A percentile compares a stretch with the other conserved stretches of the same genome.
phyloP scores from a whole-genome alignment of 2,888 invertebrate species.

The Phymatocera aterrima region DNA sequence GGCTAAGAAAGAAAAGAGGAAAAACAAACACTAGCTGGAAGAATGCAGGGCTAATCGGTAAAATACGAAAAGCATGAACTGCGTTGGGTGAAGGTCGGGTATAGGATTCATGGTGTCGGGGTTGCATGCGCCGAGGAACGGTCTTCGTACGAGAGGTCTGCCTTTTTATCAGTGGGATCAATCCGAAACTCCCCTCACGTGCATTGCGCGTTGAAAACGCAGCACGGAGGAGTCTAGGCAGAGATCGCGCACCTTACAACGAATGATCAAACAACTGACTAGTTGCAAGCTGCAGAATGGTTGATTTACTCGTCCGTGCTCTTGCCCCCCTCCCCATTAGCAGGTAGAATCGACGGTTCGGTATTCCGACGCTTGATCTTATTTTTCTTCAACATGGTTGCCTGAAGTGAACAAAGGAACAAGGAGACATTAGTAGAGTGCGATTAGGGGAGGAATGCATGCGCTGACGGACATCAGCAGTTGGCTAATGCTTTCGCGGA shows the following conservation, averaged over 20 bases:
- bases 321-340: conserved; percentile 84
- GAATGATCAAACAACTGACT: conserved; percentile 58
- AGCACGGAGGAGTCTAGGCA: conserved; percentile 64
- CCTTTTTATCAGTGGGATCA: conserved; percentile 58
- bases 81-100: conserved; percentile 58
- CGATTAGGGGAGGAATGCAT: conserved; percentile 68
- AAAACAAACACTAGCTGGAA: conserved; percentile 50
- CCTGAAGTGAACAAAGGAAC: conserved; percentile 82
- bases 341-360: conserved; percentile 85
- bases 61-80: conserved; percentile 65
- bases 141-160: conserved; percentile 46
- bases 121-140: conserved; percentile 46
- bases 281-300: conserved; percentile 68
- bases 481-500: conserved; percentile 48
- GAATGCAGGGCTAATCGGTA: conserved; percentile 57
- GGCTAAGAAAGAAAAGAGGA: no score
- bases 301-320: conserved; percentile 78
- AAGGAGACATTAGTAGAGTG: conserved; percentile 72
- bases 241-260: conserved; percentile 54
- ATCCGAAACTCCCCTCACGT: conserved; percentile 64
- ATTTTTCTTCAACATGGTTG: conserved; percentile 99
- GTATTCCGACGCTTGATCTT: conserved; percentile 97
- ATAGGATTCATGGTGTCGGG: conserved; percentile 15
- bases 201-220: conserved; percentile 52
- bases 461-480: conserved; percentile 66